Base-by-base conservation (phyloP, 2,797 vertebrate species). In the Clarias pachynema region DNA sequence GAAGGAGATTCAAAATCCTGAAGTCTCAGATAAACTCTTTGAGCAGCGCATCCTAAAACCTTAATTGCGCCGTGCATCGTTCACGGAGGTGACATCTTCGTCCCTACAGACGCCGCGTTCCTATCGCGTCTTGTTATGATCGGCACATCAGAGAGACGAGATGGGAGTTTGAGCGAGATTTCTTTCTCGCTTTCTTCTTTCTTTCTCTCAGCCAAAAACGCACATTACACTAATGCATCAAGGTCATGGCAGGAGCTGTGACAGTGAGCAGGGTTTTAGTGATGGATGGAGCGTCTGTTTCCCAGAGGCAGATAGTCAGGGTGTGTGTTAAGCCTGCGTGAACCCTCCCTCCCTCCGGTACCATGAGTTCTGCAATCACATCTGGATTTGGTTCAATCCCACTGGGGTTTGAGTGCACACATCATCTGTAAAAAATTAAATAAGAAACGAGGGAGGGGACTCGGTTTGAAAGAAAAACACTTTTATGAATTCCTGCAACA, bases 31-130 rank as follows among this genome's bases (percentile, higher is more conserved):
- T 81, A 44, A 81, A 70, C 26, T 85, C 69, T 81, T n/a, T 18
- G 57, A 81, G 84, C 70, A 73, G 70, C 22, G 29, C 44, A 66
- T 75, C 60, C 26, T 69, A 22, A 80, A 72, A 24, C 5, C 66
- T 22, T 63, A 53, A 53, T 72, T 56, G 7, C 40, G 84, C 81
- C 2, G 90, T 75, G 74, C 87, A 93, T 95, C 92, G 90, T 94
- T 94, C 92, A 94, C 94, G 93, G 91, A 95, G 89, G 90, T 87
- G 83, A 88, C 89, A 89, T 88, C 87, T 81, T 89, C 34, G 34
- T 87, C 92, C 91, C 92, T 89, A 89, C 92, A 93, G 92, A 92
- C 92, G 91, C 93, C 81, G 84, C 90, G 91, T 86, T 88, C 80
- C 57, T 92, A 91, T 87, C 91, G 89, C 85, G 88, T 73, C 60